Conservation (phyloP, 2,113 vertebrate species). For the Thamnophis sirtalis region DNA sequence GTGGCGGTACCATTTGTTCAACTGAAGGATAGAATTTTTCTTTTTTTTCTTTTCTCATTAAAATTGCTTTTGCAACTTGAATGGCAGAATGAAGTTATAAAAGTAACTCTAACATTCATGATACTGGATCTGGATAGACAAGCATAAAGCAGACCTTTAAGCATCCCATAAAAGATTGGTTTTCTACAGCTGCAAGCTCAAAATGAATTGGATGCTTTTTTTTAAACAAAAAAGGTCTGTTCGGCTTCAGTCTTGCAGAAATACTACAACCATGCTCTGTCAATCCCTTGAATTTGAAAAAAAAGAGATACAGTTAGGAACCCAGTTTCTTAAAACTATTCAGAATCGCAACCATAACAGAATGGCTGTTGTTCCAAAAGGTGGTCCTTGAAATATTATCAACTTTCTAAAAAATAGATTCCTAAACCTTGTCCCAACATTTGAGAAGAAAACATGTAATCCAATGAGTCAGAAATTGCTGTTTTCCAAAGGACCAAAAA, state of each 20-base stretch:
- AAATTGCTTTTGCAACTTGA: neutral
- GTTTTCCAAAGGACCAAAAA: neutral
- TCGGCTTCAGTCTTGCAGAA: slow-evolving; percentile 60
- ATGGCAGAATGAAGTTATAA: slow-evolving; percentile 30
- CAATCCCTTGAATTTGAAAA: slow-evolving; percentile 49
- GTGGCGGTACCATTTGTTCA: neutral
- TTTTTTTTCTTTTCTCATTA: slow-evolving; percentile 10
- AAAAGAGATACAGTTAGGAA: slow-evolving; percentile 51
- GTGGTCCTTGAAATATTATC: slow-evolving; percentile 23
- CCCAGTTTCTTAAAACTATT: slow-evolving; percentile 54
- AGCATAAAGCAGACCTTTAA: slow-evolving; percentile 52
- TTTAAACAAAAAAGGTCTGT: slow-evolving; percentile 58
- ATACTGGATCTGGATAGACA: slow-evolving; percentile 32
- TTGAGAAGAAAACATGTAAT: slow-evolving; percentile 15
- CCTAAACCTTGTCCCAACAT: slow-evolving; percentile 39
- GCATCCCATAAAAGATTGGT: slow-evolving; percentile 62
- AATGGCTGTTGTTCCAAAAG: slow-evolving; percentile 6
- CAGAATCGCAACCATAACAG: neutral
- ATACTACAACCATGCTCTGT: slow-evolving; percentile 55
- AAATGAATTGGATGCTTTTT: slow-evolving; percentile 59
- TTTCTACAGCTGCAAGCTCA: slow-evolving; percentile 60
- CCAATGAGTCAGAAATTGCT: neutral
- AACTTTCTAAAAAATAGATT: slow-evolving; percentile 30
- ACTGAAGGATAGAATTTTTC: slow-evolving; percentile 3
- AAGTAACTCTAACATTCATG: slow-evolving; percentile 25